Conservation (phyloP, 2,113 vertebrate genomes). For the Gallinago undulata region DNA sequence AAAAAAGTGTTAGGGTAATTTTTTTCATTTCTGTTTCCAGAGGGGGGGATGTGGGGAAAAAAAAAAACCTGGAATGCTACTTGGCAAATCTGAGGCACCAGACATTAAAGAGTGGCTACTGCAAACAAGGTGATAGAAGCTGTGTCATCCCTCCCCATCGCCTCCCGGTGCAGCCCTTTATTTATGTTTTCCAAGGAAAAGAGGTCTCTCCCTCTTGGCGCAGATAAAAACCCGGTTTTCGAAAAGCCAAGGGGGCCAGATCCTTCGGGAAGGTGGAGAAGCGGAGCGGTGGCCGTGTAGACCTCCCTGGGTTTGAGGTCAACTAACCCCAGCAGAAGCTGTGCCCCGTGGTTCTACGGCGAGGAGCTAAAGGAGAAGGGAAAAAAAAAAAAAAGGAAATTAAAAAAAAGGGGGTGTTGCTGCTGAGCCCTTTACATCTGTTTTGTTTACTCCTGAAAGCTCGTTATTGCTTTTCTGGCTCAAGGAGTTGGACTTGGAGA, state of each 20-base stretch:
- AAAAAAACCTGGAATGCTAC: not conserved
- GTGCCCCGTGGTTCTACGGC: rapidly evolving
- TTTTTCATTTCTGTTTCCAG: not conserved
- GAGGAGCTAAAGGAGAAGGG: not conserved
- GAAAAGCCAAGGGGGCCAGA: not conserved
- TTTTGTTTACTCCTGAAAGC: not conserved
- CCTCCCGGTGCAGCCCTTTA: not conserved
- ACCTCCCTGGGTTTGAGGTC: not conserved
- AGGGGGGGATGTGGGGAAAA: not conserved
- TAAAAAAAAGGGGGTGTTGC: not conserved
- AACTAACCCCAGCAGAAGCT: not conserved
- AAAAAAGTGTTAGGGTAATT: not conserved
- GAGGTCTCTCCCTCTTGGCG: not conserved
- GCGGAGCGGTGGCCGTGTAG: not conserved
- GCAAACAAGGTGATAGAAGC: not conserved
- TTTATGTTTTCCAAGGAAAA: not conserved
- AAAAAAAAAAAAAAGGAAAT: not conserved
- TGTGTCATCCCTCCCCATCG: not conserved
- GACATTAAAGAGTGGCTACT: not conserved
- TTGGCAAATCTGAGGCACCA: not conserved
- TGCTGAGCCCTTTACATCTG: not conserved
- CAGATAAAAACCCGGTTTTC: not conserved
- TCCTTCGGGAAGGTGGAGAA: not conserved
- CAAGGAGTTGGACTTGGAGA: not conserved
- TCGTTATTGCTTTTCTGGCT: not conserved